These are phyloP conservation scores for Drosophila pruinosa DNA, from an alignment of 1,140 invertebrate genomes.

Conservation along the genomic window DNA sequence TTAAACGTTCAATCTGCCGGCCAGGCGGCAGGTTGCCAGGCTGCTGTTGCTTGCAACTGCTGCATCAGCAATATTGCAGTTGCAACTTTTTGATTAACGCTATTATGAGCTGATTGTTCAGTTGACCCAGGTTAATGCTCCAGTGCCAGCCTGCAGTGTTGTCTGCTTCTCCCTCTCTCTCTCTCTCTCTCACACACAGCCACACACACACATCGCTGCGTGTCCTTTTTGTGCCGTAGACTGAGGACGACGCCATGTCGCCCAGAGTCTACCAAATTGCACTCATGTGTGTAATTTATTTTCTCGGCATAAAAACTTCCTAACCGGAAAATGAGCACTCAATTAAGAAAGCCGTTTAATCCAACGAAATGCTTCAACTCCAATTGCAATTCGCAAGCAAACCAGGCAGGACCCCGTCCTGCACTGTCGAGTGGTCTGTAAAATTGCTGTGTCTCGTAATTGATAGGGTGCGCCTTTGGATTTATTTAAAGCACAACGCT, in stretches of 20 bases:
- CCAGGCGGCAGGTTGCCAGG: constrained; percentile 41
- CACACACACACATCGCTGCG: constrained; percentile 6
- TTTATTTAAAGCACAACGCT: constrained; percentile 70
- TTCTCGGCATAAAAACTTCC: constrained; percentile 80
- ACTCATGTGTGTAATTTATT: constrained; percentile 82
- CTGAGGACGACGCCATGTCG: not conserved
- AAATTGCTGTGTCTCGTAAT: constrained; percentile 65
- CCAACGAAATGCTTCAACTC: constrained; percentile 68
- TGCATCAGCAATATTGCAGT: constrained; percentile 35
- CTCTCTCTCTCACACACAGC: not conserved
- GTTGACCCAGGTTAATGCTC: constrained; percentile 68
- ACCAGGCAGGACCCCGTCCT: not conserved
- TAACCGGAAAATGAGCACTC: constrained; percentile 81
- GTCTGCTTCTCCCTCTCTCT: not conserved
- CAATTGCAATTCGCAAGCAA: constrained; percentile 53
- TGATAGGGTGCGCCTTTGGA: constrained; percentile 70
- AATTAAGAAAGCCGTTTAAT: constrained; percentile 80
- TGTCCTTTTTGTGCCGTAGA: constrained; percentile 44
- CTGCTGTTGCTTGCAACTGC: constrained; percentile 15
- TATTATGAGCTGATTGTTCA: constrained; percentile 79
- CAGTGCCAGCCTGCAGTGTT: constrained; percentile 17
- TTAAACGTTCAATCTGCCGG: constrained; percentile 66
- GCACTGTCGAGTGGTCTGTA: constrained; percentile 30
- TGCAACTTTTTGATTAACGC: constrained; percentile 79
- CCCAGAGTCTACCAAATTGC: constrained; percentile 59